Conservation (phyloP, 2,113 vertebrate species). For the Chamaetylas fuelleborni region DNA sequence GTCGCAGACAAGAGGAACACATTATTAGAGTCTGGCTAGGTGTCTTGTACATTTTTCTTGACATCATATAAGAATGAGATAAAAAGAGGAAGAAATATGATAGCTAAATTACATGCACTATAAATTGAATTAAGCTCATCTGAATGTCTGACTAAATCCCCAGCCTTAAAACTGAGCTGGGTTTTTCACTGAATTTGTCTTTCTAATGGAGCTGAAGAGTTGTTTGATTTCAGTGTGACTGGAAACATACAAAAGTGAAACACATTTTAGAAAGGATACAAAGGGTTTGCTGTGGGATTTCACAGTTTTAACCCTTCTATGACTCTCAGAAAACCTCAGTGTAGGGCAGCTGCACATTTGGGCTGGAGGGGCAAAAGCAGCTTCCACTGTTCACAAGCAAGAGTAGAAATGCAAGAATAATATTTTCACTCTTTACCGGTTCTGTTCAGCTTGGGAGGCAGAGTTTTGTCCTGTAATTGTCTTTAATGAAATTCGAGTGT, state of each 20-base stretch:
- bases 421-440: neutral
- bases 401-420: neutral
- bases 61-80: neutral
- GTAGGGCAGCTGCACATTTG: neutral
- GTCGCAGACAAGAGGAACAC: neutral
- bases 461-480: neutral
- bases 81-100: conserved; percentile 1
- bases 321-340: neutral
- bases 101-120: neutral
- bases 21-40: neutral
- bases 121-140: neutral
- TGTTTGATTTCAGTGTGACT: neutral
- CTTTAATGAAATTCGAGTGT: neutral
- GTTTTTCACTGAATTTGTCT: conserved; percentile 5
- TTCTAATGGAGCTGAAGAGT: neutral
- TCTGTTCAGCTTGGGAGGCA: neutral
- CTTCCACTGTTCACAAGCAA: neutral
- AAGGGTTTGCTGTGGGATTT: neutral
- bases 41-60: neutral
- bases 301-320: neutral
- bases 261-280: neutral
- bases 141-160: neutral
- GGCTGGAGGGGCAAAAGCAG: neutral
- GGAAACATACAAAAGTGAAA: neutral
- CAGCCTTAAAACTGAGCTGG: neutral